phyloP scores from a whole-genome alignment of 1,140 invertebrate genomes.

The Drosophila triauraria region DNA sequence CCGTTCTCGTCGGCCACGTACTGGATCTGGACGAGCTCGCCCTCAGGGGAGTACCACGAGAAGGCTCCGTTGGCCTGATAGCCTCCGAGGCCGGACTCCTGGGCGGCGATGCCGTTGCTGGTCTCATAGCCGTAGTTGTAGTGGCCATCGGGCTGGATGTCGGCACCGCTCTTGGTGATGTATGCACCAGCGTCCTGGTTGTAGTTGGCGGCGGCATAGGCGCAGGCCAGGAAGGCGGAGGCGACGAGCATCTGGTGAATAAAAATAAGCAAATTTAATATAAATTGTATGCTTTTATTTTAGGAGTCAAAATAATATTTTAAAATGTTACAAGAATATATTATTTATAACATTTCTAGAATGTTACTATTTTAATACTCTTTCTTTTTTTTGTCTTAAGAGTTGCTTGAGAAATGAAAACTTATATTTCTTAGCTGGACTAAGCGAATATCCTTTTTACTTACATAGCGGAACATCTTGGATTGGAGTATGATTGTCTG shows the following conservation, averaged over 20 bases:
- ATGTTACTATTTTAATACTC: no score
- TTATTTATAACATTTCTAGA: no score
- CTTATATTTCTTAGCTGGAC: neutral
- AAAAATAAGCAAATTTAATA: no score
- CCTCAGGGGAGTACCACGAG: conserved; percentile 81
- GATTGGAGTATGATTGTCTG: conserved; percentile 36
- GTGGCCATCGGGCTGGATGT: conserved; percentile 87
- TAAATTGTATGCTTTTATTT: no score
- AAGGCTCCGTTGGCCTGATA: conserved; percentile 36
- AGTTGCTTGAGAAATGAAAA: no score
- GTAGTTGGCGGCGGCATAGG: conserved; percentile 31
- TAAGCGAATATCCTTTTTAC: conserved; percentile 18
- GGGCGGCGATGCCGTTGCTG: conserved; percentile 87
- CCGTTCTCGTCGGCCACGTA: conserved; percentile 93
- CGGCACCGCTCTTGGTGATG: conserved; percentile 79
- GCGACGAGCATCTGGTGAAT: conserved; percentile 60
- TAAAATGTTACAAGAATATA: no score
- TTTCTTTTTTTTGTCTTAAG: no score
- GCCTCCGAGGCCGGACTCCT: conserved; percentile 86
- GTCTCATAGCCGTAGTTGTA: conserved; percentile 86
- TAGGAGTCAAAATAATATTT: no score
- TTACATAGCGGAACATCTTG: conserved; percentile 82
- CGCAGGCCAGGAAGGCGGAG: conserved; percentile 66
- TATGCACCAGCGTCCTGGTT: conserved; percentile 44
- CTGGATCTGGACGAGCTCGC: conserved; percentile 82